phyloP scores from a whole-genome alignment of 1,140 invertebrate genomes.

The Papilio glaucus region DNA sequence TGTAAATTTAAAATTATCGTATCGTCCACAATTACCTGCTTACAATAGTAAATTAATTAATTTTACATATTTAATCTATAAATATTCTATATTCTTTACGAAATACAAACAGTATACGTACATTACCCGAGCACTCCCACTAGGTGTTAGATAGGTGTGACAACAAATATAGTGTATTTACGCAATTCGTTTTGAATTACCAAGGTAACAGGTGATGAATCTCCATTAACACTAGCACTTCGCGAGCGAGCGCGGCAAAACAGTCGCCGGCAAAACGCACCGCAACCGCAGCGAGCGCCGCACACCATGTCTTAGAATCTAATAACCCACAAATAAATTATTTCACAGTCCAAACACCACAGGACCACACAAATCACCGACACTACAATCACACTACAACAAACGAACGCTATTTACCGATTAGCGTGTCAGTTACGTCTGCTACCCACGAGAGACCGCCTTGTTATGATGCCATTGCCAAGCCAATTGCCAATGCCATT shows the following conservation, averaged over 20 bases:
- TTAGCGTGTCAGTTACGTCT: constrained; percentile 43
- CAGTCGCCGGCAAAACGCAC: constrained; percentile 64
- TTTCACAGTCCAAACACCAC: constrained; percentile 38
- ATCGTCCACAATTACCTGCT: too few species aligned
- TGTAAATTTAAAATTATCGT: background rate
- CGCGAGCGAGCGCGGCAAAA: constrained; percentile 62
- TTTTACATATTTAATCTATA: background rate
- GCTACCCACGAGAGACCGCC: constrained; percentile 36
- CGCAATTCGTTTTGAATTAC: constrained; percentile 56
- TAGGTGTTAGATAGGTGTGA: constrained; percentile 23
- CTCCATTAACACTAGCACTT: constrained; percentile 48
- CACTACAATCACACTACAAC: constrained; percentile 54
- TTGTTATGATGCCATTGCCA: constrained; percentile 25
- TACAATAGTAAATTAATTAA: background rate
- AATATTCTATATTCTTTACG: background rate
- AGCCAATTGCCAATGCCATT: constrained; percentile 18
- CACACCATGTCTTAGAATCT: constrained; percentile 60
- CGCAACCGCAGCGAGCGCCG: constrained; percentile 60
- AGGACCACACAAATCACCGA: too few species aligned
- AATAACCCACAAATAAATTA: constrained; percentile 22
- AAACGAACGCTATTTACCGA: constrained; percentile 46
- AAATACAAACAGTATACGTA: constrained; percentile 17
- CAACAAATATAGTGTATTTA: constrained; percentile 42
- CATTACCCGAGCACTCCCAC: constrained; percentile 5
- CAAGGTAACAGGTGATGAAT: constrained; percentile 62